Evolutionary conservation across 92 coral and sea anemone genomes (phyloP).

Genomic region (Phenganax stokvisi): DNA sequence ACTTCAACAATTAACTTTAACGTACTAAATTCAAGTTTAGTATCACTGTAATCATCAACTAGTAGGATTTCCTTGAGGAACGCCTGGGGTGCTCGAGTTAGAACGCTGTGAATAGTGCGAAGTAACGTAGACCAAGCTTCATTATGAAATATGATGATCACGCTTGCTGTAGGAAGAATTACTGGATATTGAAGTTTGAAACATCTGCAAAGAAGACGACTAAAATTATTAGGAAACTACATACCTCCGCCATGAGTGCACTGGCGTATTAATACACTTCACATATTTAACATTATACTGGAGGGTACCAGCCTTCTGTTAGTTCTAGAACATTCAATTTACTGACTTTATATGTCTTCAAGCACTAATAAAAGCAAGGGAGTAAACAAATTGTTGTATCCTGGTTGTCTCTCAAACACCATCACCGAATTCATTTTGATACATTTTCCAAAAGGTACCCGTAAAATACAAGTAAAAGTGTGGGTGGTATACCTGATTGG

Average conservation of each 20-base stretch:
- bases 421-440: background rate
- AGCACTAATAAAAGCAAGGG: too few species aligned
- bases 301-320: too few species aligned
- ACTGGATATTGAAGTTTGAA: constrained; percentile 57
- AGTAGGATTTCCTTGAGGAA: constrained; percentile 71
- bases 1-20: background rate
- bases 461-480: background rate
- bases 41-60: constrained; percentile 83
- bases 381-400: too few species aligned
- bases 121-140: constrained; percentile 97
- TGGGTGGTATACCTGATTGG: background rate
- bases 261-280: too few species aligned
- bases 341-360: too few species aligned
- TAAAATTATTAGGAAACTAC: too few species aligned
- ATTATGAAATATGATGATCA: constrained; percentile 83
- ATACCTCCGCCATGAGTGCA: too few species aligned
- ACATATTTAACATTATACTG: too few species aligned
- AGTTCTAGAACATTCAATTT: too few species aligned
- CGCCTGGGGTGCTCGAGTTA: constrained; percentile 80
- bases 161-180: constrained; percentile 79
- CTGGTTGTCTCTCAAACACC: too few species aligned
- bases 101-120: constrained; percentile 82
- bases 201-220: constrained; percentile 52
- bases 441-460: background rate
- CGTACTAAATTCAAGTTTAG: constrained; percentile 62